Evolutionary conservation across 1,140 invertebrate genomes (phyloP), one percentile per base, ranked within the genome.

Genomic region (Lanistes nyassanus): DNA sequence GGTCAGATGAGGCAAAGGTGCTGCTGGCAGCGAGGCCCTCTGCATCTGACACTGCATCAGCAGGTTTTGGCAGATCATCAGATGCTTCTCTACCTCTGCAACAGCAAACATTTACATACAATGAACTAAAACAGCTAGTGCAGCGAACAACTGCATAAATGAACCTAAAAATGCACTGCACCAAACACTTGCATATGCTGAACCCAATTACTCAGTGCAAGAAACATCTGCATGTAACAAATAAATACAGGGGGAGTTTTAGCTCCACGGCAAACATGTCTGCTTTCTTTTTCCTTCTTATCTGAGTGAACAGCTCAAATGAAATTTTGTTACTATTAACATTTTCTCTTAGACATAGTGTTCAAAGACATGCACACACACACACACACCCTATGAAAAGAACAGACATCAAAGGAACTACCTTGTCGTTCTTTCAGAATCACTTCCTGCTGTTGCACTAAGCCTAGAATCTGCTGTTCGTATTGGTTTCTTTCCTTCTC

Each of bases 381-480:
- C 58, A 19, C 23, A 31, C 21, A 51, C 42, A 39, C 39, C n/a
- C 26, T 21, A 64, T 19, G 29, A 29, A 7, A 64, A 26, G 5
- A 37, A 26, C 31, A 39, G 34, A 16, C 53, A 4, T 16, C 0
- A 42, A 19, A 47, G 58, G 36, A 55, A 7, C 29, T 69, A 82
- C 82, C 81, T 78, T 81, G 79, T 75, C 81, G 71, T 76, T 84
- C 83, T 55, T 75, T 78, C 16, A 84, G 70, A 11, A 81, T 77
- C 36, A 74, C 65, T 67, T 84, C 83, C 56, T 84, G 81, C 58
- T 84, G 81, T 3, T 80, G 65, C 3, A 84, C 80, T 34, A 84
- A 70, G 0, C 69, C 67, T 3, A 81, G 29, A 47, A 84, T 79
- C 79, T 84, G 80, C 51, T 80, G 68, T 34, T 82, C 77, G 62